Percentiles rank a stretch among this genome's conserved stretches.
phyloP scores from a whole-genome alignment of 1,140 invertebrate genomes.

The Tetramorium simillimum region DNA sequence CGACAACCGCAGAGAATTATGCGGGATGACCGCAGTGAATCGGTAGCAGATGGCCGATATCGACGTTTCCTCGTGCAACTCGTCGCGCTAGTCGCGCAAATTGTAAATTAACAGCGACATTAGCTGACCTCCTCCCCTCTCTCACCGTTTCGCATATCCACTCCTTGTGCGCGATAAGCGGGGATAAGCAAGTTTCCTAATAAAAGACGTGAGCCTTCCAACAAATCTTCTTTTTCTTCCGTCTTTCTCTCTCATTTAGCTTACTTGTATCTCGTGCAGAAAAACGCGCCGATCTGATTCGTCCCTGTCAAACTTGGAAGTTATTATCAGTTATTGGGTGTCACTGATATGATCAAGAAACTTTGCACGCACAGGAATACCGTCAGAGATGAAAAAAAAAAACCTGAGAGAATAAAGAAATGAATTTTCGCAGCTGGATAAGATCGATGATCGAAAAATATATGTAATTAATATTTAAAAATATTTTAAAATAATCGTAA shows the following conservation, averaged over 20 bases:
- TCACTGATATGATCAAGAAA: constrained; percentile 59
- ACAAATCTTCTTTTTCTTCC: constrained; percentile 57
- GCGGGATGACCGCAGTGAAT: constrained; percentile 63
- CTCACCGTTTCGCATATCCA: not conserved
- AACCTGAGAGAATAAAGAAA: constrained; percentile 23
- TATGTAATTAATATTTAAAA: not conserved
- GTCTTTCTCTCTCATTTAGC: not conserved
- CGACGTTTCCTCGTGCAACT: constrained; percentile 59
- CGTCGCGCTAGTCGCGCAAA: constrained; percentile 69
- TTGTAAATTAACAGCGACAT: constrained; percentile 80
- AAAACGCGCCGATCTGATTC: not conserved
- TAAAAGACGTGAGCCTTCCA: constrained; percentile 77
- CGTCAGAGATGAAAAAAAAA: not conserved
- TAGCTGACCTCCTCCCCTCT: constrained; percentile 35
- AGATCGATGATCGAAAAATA: not conserved
- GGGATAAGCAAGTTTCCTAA: constrained; percentile 79
- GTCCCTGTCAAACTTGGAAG: constrained; percentile 29
- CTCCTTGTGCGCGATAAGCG: not conserved
- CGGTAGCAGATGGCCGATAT: constrained; percentile 73
- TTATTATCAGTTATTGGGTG: constrained; percentile 22
- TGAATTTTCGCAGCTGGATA: not conserved
- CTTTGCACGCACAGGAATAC: constrained; percentile 10
- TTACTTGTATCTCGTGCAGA: not conserved
- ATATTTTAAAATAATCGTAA: not conserved
- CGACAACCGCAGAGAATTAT: constrained; percentile 58